Evolutionary conservation across 2,113 vertebrate genomes (phyloP).

Genomic region (Parus major): DNA sequence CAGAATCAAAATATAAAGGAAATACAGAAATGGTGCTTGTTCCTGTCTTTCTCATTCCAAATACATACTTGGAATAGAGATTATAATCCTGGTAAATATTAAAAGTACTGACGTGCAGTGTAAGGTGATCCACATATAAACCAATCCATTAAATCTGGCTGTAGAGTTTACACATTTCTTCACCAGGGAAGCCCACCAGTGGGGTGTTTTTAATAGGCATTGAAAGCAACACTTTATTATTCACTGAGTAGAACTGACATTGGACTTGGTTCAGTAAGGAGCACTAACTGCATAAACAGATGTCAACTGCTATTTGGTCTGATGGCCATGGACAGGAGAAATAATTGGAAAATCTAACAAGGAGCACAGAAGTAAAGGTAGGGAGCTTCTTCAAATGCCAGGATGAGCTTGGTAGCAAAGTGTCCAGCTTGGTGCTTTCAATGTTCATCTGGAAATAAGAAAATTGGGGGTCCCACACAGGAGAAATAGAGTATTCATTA

Average conservation of each 20-base stretch:
- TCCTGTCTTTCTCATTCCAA: not conserved
- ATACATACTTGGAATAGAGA: not conserved
- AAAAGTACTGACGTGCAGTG: not conserved
- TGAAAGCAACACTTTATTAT: slow-evolving; percentile 30
- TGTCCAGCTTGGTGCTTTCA: not conserved
- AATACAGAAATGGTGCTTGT: not conserved
- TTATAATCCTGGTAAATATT: not conserved
- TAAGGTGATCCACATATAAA: not conserved
- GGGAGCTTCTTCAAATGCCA: not conserved
- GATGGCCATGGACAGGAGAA: not conserved
- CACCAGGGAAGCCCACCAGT: slow-evolving; percentile 14
- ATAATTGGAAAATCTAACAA: slow-evolving; percentile 9
- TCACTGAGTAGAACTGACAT: not conserved
- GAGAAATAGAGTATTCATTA: not conserved
- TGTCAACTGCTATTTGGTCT: slow-evolving; percentile 24
- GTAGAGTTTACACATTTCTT: slow-evolving; percentile 15
- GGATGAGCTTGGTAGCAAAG: not conserved
- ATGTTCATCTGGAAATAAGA: not conserved
- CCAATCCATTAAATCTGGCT: not conserved
- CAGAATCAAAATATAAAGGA: not conserved
- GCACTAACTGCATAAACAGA: slow-evolving; percentile 32
- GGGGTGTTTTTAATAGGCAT: slow-evolving; percentile 18
- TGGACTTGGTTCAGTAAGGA: slow-evolving; percentile 20
- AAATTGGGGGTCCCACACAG: not conserved
- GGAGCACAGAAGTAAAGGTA: not conserved